Evolutionary conservation across 2,888 invertebrate genomes (phyloP), one percentile per base, ranked within the genome.

Genomic region (Nymphalis urticae): DNA sequence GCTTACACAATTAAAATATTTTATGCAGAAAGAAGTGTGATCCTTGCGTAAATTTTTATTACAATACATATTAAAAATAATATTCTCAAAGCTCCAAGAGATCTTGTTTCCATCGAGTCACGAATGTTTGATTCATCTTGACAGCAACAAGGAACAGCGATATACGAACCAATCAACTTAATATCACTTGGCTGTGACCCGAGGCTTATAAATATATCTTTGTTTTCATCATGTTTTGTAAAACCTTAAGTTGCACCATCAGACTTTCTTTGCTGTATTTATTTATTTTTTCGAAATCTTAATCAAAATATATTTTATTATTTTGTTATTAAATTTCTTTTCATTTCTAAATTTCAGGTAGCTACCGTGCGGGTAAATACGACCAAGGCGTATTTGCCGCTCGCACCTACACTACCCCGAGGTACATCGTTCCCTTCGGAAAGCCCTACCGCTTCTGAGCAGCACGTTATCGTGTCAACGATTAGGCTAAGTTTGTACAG

Each of bases 361-460:
- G 88, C 74, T 92, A 91, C 83, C 84, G 80, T 64, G 86, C 85
- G 1, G 86, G 82, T 16, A 87, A 87, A 73, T 90, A 90, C 79
- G 80, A 86, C 0, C 75, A 78, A 0, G 85, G 82, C 0, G 88
- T 86, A 8, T 79, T 84, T 54, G 78, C 84, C 7, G 87, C 87
- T 7, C 84, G 86, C 42, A 64, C 75, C 21, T 76, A 74, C 75
- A 86, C 63, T 3, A 71, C 77, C 62, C 80, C 80, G 32, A 77
- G 77, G 27, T 86, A 78, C 77, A 73, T 79, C 13, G 71, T 79
- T 50, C 84, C 86, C 5, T 85, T 77, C 84, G 76, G 78, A 71
- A 75, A 71, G 73, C 80, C 81, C 54, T 84, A 82, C 73, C 81
- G 78, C 74, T 87, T 79, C 76, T 85, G 70, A 73, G 67, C 70